Evolutionary conservation across 23 tunicate genomes (phyloP).

Genomic region (Halocynthia roretzi): DNA sequence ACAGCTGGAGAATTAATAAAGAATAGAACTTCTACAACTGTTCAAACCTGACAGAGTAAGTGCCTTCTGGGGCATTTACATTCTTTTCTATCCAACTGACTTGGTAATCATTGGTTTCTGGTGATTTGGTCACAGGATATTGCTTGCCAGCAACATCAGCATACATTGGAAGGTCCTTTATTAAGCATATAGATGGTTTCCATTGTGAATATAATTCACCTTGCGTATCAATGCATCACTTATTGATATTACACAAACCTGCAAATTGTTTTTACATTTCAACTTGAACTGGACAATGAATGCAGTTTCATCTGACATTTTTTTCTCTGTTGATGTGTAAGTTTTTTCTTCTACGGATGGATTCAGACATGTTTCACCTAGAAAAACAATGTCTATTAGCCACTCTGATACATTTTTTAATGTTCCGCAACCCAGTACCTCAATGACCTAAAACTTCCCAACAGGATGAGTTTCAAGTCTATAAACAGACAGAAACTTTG

Average conservation of each 20-base stretch:
- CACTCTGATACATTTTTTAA: too few species aligned
- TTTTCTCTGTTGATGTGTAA: slow-evolving; percentile 56
- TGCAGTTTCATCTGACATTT: slow-evolving; percentile 40
- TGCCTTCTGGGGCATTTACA: slow-evolving; percentile 11
- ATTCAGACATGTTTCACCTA: slow-evolving; percentile 28
- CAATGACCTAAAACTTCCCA: too few species aligned
- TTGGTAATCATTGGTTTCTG: slow-evolving; percentile 61
- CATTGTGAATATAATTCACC: neutral
- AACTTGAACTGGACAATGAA: slow-evolving; percentile 60
- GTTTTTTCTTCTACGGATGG: slow-evolving; percentile 34
- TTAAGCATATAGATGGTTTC: neutral
- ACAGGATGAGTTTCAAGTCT: too few species aligned
- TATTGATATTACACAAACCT: slow-evolving; percentile 10
- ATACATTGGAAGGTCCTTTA: slow-evolving; percentile 43
- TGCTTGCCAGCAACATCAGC: slow-evolving; percentile 72
- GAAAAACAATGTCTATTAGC: too few species aligned
- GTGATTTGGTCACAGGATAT: slow-evolving; percentile 67
- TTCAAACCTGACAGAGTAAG: slow-evolving; percentile 36
- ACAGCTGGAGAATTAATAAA: neutral
- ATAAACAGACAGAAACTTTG: too few species aligned
- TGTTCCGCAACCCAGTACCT: too few species aligned
- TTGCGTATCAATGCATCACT: neutral
- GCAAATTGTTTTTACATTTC: slow-evolving; percentile 32
- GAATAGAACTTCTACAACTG: neutral
- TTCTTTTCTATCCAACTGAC: slow-evolving; percentile 47